These are phyloP conservation scores for Phorcus lineatus DNA, from an alignment of 2,888 invertebrate species.

Conservation along the genomic window DNA sequence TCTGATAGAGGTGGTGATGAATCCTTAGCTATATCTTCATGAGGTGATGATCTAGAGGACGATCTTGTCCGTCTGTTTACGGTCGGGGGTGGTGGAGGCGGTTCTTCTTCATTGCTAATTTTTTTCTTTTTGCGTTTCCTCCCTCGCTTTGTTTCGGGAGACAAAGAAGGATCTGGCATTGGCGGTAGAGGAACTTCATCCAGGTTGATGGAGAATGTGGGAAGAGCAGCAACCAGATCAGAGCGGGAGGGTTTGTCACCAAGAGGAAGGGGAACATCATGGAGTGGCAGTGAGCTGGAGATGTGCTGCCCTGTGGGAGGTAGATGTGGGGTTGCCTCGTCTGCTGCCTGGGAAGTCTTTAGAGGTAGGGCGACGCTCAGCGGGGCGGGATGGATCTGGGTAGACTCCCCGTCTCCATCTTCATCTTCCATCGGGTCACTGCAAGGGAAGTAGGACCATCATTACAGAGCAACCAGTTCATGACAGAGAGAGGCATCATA, in stretches of 20 bases:
- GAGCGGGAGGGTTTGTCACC: background rate
- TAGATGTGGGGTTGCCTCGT: background rate
- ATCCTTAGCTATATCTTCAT: background rate
- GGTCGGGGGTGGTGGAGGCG: conserved; percentile 15
- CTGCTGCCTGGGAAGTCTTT: background rate
- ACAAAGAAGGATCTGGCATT: background rate
- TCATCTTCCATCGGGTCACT: conserved; percentile 10
- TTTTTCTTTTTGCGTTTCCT: conserved; percentile 22
- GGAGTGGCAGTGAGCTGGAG: background rate
- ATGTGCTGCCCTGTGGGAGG: background rate
- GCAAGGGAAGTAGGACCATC: background rate
- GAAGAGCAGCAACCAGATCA: background rate
- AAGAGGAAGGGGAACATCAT: background rate
- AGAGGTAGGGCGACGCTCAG: conserved; percentile 5
- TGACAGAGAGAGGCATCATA: no score
- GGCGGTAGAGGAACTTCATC: conserved; percentile 25
- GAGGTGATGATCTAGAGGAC: background rate
- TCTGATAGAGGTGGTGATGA: background rate
- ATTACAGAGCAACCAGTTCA: no score
- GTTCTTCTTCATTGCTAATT: background rate
- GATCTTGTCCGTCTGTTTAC: background rate
- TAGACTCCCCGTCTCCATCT: background rate
- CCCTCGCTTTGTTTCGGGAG: background rate
- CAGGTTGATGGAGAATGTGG: background rate
- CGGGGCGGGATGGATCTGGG: background rate